Evolutionary conservation across 2,888 invertebrate genomes (phyloP).

Genomic region (Catocala nupta): DNA sequence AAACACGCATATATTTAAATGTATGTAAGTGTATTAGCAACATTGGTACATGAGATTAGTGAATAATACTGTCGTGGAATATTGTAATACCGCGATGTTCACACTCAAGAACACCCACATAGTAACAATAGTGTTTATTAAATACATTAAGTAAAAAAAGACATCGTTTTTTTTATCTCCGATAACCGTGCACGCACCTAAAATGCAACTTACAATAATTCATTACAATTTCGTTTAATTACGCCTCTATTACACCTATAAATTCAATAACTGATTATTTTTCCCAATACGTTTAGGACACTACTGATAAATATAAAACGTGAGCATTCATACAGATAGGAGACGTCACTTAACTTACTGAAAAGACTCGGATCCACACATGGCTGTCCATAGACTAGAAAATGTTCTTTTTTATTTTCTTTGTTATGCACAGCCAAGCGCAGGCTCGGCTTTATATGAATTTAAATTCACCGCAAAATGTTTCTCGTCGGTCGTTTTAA

Average conservation of each 20-base stretch:
- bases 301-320: slow-evolving; percentile 83
- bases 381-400: slow-evolving; percentile 29
- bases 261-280: slow-evolving; percentile 80
- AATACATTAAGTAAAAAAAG: slow-evolving; percentile 78
- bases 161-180: slow-evolving; percentile 60
- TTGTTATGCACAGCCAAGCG: slow-evolving; percentile 29
- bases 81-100: slow-evolving; percentile 68
- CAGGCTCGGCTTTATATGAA: slow-evolving; percentile 11
- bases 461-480: slow-evolving; percentile 25
- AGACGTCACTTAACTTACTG: slow-evolving; percentile 65
- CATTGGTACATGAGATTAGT: slow-evolving; percentile 87
- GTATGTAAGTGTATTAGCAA: slow-evolving; percentile 87
- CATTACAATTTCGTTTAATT: slow-evolving; percentile 69
- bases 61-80: slow-evolving; percentile 85
- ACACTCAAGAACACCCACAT: slow-evolving; percentile 65
- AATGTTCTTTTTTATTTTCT: slow-evolving; percentile 13
- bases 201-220: slow-evolving; percentile 67
- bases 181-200: slow-evolving; percentile 79
- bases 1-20: slow-evolving; percentile 77
- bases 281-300: slow-evolving; percentile 67
- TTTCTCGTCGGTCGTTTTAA: slow-evolving; percentile 27
- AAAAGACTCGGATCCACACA: slow-evolving; percentile 30
- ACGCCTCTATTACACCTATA: slow-evolving; percentile 81
- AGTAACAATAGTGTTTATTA: slow-evolving; percentile 71
- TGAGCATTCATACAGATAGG: slow-evolving; percentile 85